Base-by-base conservation (phyloP, 2,888 invertebrate genomes). In the Petrolisthes manimaculis region DNA sequence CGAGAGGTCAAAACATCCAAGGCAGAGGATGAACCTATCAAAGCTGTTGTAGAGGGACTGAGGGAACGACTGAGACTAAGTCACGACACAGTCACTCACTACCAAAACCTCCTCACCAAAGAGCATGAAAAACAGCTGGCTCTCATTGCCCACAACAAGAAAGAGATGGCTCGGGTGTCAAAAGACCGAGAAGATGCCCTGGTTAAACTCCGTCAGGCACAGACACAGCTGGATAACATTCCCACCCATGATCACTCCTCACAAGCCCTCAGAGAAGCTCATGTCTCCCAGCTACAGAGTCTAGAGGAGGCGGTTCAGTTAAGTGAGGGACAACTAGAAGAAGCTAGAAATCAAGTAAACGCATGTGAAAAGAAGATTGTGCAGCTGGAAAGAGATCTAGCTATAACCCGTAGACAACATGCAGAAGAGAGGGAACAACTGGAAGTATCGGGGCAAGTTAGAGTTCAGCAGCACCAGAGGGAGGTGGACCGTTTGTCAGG, bases 1-100 rank as follows among this genome's bases (percentile, higher is more conserved):
- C 55, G 21, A n/a, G 37, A 67, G 51, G 51, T 61, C 12, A 78
- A 79, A 69, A 53, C 14, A 37, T 3, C 54, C 12, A 14, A 14
- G 8, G 71, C 75, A 56, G 88, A 88, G 54, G 84, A 88, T 5
- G 88, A 89, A 75, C 78, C 86, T 24, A 74, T 90, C 14, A 83
- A 78, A 21, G 75, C 88, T 53, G 82, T 90, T 9, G 24, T 90
- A n/a, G 80, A 86, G 18, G 88, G 88, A 18, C 56, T 90, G 21
- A 90, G 86, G 71, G 90, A 90, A 51, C 78, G 90, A 18, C 84
- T 90, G 5, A 55, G n/a, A 37, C 55, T 90, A 54, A 84, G 88
- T 67, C 88, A 90, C 56, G 86, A 88, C 21, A 84, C 88, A 61
- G 83, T 90, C 8, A 83, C 37, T 5, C 85, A 90, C 51, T 88